Evolutionary conservation across 2,888 invertebrate genomes (phyloP).

Genomic region (Xestia rhomboidea): DNA sequence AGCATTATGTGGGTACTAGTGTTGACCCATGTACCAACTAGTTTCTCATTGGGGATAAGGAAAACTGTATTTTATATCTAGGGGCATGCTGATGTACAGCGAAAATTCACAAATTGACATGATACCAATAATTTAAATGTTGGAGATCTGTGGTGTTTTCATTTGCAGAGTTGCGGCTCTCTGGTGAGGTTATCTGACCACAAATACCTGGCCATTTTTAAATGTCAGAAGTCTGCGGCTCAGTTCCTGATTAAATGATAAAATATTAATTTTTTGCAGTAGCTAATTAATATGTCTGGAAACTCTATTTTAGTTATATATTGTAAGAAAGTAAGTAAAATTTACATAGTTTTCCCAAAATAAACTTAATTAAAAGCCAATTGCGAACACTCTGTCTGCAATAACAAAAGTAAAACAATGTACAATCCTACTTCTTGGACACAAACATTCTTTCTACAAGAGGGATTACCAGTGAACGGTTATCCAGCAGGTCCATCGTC

Average conservation of each 20-base stretch:
- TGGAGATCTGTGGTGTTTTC: neutral
- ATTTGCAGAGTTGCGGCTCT: neutral
- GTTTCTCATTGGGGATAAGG: conserved; percentile 13
- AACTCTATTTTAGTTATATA: neutral
- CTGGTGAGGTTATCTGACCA: no score
- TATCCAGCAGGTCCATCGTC: no score
- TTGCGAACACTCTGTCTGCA: neutral
- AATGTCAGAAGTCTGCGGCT: neutral
- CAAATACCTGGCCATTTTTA: neutral
- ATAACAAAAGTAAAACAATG: neutral
- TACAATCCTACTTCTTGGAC: no score
- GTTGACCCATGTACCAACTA: conserved; percentile 41
- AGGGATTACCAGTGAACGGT: no score
- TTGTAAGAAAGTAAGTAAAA: no score
- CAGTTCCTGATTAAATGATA: neutral
- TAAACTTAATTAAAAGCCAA: no score
- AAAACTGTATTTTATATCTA: conserved; percentile 27
- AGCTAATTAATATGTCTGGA: neutral
- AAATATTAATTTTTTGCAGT: neutral
- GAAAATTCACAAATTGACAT: conserved; percentile 10
- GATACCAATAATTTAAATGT: conserved; percentile 5
- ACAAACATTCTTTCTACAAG: no score
- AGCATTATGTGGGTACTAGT: conserved; percentile 26
- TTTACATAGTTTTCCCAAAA: no score
- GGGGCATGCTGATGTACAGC: neutral